Base-by-base conservation (phyloP, 2,797 vertebrate genomes). In the Calcarius lapponicus region DNA sequence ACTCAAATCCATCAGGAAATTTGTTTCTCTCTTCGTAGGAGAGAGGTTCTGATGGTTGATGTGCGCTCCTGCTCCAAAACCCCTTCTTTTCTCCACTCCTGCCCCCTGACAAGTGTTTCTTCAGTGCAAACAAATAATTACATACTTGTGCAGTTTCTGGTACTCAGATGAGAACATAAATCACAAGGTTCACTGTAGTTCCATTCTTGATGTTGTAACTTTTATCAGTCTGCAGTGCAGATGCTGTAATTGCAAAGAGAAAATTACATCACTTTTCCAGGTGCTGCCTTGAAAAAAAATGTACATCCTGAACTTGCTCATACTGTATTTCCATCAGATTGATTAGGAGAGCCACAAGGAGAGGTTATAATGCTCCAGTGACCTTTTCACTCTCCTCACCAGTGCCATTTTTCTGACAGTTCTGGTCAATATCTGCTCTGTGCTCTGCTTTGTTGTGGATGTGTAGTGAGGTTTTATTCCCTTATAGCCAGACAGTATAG, bases 401-500 rank as follows among this genome's bases (percentile, higher is more conserved):
- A 17, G 25, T 57, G n/a, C 32, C 14, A 42, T 79, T 25, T 85
- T 67, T 54, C 73, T 36, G 48, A 66, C 60, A 82, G 18, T 31
- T 82, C 14, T 11, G 32, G 54, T 47, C 64, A 51, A 10, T 67
- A 56, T n/a, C 47, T 69, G 8, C 57, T 76, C 24, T 9, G 3
- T 51, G 14, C 36, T 10, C 81, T 80, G 31, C 38, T 90, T 84
- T 73, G 12, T 29, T 62, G 19, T 29, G 53, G n/a, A 7, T 42
- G 4, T 36, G 31, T 34, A 29, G 10, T 74, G 66, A 88, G 14
- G 3, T 45, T 89, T 73, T 69, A 9, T 28, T 79, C 31, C 42
- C n/a, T 57, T 48, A 11, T 4, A 56, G 40, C 9, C 3, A 9
- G 24, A 40, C 1, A 0, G n/a, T n/a, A n/a, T n/a, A n/a, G n/a